Base-by-base conservation (phyloP, 2,797 vertebrate genomes). In the Anolis apletophallus region DNA sequence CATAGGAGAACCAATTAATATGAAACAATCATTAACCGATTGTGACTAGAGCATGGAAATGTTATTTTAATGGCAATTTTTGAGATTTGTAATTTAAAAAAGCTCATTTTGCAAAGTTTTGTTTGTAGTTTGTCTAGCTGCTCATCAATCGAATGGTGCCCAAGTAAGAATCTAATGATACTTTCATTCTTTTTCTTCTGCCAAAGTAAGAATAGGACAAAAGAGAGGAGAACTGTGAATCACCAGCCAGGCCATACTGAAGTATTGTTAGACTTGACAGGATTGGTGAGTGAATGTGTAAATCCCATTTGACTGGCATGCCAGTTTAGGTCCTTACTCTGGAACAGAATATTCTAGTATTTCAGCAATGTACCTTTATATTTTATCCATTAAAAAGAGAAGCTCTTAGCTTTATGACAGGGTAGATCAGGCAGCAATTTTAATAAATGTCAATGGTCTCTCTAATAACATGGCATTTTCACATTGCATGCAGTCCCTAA, bases 381-480 rank as follows among this genome's bases (percentile, higher is more conserved):
- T 74, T 80, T 80, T 67, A 64, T 80, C 57, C 50, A 81, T 84
- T 76, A 67, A 74, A 71, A 76, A 67, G 72, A 76, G 83, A 34
- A 52, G 32, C n/a, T 34, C 40, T 67, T 80, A 67, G 40, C n/a
- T 85, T 80, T 85, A 85, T 72, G 21, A n/a, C 21, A 54, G 69
- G 23, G 78, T 72, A 80, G 67, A 80, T 73, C 76, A 85, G 54
- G 77, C 69, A 80, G 78, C 69, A 86, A 64, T 86, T 81, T 86
- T 74, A 86, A 74, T 36, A 86, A 67, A 86, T 86, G 78, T 40
- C 78, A 86, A 81, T 81, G 32, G 23, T 75, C 59, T 36, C 68
- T 86, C 55, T 75, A 67, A 81, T 86, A 86, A 86, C 72, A 86
- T 11, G 79, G 46, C 69, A 86, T 68, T 75, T 75, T 81, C 46